phyloP scores from a whole-genome alignment of 2,113 vertebrate species.

The Spermophilus dauricus region DNA sequence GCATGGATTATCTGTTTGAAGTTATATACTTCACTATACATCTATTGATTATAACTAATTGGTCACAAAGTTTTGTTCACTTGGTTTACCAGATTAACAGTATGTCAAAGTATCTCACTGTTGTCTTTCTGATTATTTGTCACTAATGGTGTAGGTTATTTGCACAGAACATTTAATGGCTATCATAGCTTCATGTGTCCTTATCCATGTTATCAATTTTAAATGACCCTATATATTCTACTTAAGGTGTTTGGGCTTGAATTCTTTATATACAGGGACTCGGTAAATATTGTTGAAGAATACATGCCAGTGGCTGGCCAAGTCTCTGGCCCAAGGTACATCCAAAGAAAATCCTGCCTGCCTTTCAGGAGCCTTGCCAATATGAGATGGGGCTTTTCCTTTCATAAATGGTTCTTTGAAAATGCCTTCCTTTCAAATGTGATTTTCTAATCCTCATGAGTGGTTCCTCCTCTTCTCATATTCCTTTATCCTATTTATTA shows the following conservation, averaged over 20 bases:
- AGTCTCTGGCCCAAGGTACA: background rate
- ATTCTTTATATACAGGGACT: background rate
- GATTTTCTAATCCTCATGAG: slow-evolving; percentile 19
- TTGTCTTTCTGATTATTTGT: background rate
- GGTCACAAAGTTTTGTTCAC: background rate
- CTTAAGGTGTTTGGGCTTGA: background rate
- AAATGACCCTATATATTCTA: background rate
- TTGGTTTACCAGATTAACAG: background rate
- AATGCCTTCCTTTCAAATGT: slow-evolving; percentile 10
- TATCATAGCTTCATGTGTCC: background rate
- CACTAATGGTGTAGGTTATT: background rate
- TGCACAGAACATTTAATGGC: background rate
- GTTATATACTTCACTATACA: background rate
- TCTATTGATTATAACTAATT: background rate
- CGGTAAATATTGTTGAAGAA: background rate
- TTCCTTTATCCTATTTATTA: slow-evolving; percentile 33
- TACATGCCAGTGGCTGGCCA: background rate
- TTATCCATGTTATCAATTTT: background rate
- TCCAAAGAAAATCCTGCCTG: background rate
- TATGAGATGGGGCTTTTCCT: background rate
- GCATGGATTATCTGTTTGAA: background rate
- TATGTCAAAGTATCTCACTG: background rate
- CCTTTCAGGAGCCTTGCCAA: background rate
- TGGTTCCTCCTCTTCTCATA: background rate
- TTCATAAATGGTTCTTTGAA: slow-evolving; percentile 23